These are phyloP conservation scores for Polypedilum vanderplanki DNA, from an alignment of 1,140 invertebrate species.

Conservation along the genomic window DNA sequence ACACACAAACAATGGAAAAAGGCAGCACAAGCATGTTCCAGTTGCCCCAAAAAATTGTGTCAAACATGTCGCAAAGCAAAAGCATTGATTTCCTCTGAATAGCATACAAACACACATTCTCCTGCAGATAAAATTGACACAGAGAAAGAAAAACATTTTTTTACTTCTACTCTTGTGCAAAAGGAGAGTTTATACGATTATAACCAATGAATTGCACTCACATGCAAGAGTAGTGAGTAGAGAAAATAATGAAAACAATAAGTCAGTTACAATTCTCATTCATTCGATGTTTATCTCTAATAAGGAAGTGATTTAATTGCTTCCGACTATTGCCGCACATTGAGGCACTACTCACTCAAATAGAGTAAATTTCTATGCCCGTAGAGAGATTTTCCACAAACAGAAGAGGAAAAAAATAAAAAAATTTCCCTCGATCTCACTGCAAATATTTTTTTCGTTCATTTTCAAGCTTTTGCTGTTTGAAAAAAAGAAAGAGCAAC, in stretches of 20 bases:
- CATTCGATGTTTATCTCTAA: constrained; percentile 9
- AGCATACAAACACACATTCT: too few relatives aligned
- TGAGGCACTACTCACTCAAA: background rate
- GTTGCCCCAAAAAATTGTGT: too few relatives aligned
- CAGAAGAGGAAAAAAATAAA: background rate
- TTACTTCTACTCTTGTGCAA: too few relatives aligned
- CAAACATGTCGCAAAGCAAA: too few relatives aligned
- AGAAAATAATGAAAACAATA: constrained; percentile 22
- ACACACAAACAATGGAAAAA: too few relatives aligned
- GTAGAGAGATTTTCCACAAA: background rate
- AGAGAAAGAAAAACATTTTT: too few relatives aligned
- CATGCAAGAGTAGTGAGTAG: too few relatives aligned
- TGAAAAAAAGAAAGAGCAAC: background rate
- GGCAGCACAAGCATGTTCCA: too few relatives aligned
- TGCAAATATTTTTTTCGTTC: too few relatives aligned
- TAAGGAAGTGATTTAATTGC: constrained; percentile 24
- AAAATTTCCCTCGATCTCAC: background rate
- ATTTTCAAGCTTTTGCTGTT: too few relatives aligned
- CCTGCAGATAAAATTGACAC: too few relatives aligned
- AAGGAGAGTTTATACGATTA: background rate
- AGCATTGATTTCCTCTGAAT: too few relatives aligned
- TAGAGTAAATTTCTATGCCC: background rate
- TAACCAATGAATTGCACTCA: background rate
- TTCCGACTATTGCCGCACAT: constrained; percentile 22
- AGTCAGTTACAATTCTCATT: constrained; percentile 18